Evolutionary conservation across 1,140 invertebrate species (phyloP).

Genomic region (Hypsibius dujardini): DNA sequence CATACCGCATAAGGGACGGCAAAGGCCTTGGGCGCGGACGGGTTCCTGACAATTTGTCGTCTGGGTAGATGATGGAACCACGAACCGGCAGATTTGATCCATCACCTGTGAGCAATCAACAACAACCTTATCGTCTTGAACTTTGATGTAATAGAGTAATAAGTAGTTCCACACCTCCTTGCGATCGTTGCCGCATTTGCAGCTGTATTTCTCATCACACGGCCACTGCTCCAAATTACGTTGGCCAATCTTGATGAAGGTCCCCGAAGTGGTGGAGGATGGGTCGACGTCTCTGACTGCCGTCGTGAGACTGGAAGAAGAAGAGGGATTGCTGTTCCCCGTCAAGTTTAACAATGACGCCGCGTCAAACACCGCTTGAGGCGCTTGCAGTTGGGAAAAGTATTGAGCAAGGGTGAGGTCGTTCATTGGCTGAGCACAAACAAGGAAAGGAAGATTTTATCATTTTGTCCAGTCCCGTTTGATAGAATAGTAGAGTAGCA

Average conservation of each 20-base stretch:
- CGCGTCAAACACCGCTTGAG: neutral
- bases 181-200: constrained; percentile 1
- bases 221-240: neutral
- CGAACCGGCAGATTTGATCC: neutral
- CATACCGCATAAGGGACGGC: neutral
- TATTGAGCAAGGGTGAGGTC: neutral
- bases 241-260: constrained; percentile 1
- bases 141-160: neutral
- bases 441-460: neutral
- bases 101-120: neutral
- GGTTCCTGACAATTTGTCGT: neutral
- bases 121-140: neutral
- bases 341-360: too few relatives aligned
- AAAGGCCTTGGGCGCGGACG: neutral
- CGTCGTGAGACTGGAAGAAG: neutral
- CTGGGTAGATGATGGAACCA: neutral
- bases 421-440: neutral
- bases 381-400: neutral
- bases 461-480: neutral
- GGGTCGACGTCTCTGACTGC: neutral
- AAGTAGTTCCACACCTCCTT: neutral
- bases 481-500: neutral
- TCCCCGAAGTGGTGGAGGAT: neutral
- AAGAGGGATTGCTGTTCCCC: too few relatives aligned
- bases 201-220: neutral